phyloP scores from a whole-genome alignment of 2,797 vertebrate species.

The Siniperca undulata region DNA sequence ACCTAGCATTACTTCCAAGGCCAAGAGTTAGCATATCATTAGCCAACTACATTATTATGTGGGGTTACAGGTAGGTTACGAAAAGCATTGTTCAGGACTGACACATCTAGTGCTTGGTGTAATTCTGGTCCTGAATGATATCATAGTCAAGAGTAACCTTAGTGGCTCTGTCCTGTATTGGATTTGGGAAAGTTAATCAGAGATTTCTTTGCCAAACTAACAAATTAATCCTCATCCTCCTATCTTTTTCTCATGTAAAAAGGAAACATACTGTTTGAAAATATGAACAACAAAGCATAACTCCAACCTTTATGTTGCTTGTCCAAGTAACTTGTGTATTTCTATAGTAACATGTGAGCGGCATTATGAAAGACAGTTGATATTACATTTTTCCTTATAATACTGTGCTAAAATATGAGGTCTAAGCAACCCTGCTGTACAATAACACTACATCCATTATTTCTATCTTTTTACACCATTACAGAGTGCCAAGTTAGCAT shows the following conservation, averaged over 20 bases:
- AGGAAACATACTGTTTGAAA: no score
- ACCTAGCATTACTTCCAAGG: background rate
- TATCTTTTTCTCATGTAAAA: no score
- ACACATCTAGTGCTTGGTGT: background rate
- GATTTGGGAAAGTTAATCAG: background rate
- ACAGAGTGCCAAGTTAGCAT: no score
- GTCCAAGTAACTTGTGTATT: no score
- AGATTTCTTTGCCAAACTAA: background rate
- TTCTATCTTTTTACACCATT: no score
- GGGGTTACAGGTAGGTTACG: background rate
- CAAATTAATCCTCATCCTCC: background rate
- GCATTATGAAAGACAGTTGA: no score
- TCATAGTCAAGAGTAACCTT: background rate
- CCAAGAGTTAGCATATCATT: background rate
- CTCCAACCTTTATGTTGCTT: no score
- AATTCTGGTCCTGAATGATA: background rate
- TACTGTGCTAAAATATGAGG: no score
- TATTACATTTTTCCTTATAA: no score
- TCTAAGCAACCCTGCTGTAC: background rate
- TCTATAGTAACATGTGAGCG: no score
- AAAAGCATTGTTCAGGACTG: background rate
- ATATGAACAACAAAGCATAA: no score
- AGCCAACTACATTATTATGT: background rate
- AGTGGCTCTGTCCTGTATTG: background rate
- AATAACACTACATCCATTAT: no score